Base-by-base conservation (phyloP, 2,888 invertebrate species). In the Heteropelma amictum region DNA sequence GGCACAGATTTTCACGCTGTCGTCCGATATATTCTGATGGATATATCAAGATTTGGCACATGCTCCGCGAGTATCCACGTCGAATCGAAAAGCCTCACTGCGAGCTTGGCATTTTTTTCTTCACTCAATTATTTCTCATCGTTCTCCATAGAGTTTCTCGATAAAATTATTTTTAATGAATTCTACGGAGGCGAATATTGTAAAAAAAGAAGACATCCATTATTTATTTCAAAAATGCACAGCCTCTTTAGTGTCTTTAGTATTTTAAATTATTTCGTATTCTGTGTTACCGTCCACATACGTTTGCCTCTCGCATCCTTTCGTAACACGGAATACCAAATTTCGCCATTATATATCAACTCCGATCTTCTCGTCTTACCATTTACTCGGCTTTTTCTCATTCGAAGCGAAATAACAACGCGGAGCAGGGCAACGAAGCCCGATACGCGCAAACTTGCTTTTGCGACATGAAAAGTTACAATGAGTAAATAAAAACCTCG, bases 21-120 rank as follows among this genome's bases (percentile, higher is more conserved):
- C n/a, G 60, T 74, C 70, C 64, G 65, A 70, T 74, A 70, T 74
- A n/a, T n/a, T n/a, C n/a, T 74, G 69, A 64, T 74, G 65, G n/a
- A n/a, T n/a, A n/a, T n/a, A n/a, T n/a, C 64, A 74, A 65, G 40
- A 40, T 35, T 64, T 35, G 60, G 40, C 30, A 70, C 54, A 61
- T 70, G 60, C 61, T 65, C 38, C 26, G 60, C 70, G 61, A 61
- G 7, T 51, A 19, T 28, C 8, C 8, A 47, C 53, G 17, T 40
- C 26, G 58, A 69, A 64, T 53, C 58, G 28, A 19, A 40, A 65
- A 54, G 12, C 42, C 28, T 35, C 17, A 45, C 28, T 14, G n/a
- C 45, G 19, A 47, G 23, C 10, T 10, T 35, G 7, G 7, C 12
- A 8, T 35, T 53, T 42, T 56, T 17, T 58, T 35, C 42, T 40